Base-by-base conservation (phyloP, 2,113 vertebrate species). In the Dolichallabes microphthalmus region DNA sequence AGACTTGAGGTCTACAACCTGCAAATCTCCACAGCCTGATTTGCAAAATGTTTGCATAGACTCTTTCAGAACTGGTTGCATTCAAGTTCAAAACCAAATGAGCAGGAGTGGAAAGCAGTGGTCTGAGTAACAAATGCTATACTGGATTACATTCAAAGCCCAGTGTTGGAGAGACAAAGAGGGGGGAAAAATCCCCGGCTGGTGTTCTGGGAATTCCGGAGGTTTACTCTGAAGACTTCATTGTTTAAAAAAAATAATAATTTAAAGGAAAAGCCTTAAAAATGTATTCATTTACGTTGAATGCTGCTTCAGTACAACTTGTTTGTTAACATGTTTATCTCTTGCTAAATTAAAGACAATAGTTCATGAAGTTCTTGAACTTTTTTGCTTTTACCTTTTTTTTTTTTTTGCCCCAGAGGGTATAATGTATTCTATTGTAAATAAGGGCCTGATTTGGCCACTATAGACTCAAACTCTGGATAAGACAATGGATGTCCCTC, bases 21-120 rank as follows among this genome's bases (percentile, higher is more conserved):
- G 53, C n/a, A 13, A 58, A 39, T 79, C 30, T 60, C 76, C 35
- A 7, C 76, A 25, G 30, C 30, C 30, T 32, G n/a, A 79, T 79
- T 79, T 79, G 76, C 76, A 79, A 79, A 45, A 25, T 2, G 30
- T 79, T 79, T 79, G 76, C 76, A 79, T 79, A 25, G 19, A 39
- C 55, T 35, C 76, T 60, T 57, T 60, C 27, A 79, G 39, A 60
- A 60, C 76, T 79, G 55, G 30, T 79, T 60, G 76, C 76, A 77
- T 77, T 77, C 52, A 39, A 79, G 76, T 60, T 14, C 76, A 39
- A 60, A 79, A 79, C 55, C 76, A 79, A 79, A 79, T 79, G 20
- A 79, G 76, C 55, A 60, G 55, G 55, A 35, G 76, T 78, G 55
- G 76, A 79, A 32, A 25, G 76, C 55, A 79, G 19, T 79, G 55